phyloP scores from a whole-genome alignment of 2,888 invertebrate genomes.

The Eustalomyia histrio region DNA sequence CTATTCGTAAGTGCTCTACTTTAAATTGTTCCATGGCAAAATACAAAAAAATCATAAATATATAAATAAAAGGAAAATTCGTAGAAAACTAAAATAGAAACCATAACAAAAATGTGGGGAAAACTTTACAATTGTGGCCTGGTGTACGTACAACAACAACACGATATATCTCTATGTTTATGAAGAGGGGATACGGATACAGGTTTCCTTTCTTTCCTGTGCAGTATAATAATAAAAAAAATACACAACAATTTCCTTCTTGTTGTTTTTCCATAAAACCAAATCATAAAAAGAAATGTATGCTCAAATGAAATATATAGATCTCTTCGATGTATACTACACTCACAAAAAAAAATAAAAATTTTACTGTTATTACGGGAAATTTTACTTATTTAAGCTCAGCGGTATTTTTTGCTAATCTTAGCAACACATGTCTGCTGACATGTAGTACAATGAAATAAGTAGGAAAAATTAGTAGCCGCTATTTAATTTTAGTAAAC shows the following conservation, averaged over 20 bases:
- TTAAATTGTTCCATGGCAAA: neutral
- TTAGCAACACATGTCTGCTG: no score
- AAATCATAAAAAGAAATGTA: conserved; percentile 7
- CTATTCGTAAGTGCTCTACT: conserved; percentile 23
- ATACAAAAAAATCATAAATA: neutral
- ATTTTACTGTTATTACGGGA: no score
- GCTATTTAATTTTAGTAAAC: no score
- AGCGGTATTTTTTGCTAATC: no score
- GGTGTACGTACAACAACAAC: neutral
- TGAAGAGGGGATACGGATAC: conserved; percentile 27
- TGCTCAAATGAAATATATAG: neutral
- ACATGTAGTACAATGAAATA: no score
- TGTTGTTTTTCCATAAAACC: neutral
- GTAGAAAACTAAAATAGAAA: neutral
- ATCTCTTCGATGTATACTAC: neutral
- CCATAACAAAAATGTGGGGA: neutral
- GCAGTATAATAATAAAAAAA: neutral
- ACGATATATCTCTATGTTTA: neutral
- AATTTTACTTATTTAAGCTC: no score
- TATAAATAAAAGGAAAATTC: neutral
- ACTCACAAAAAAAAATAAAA: no score
- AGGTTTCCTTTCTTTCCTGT: conserved; percentile 62
- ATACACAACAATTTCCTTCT: conserved; percentile 46
- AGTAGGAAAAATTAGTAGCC: no score
- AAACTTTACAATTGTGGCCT: neutral